Percentiles rank a stretch among this genome's conserved stretches.
phyloP scores from a whole-genome alignment of 2,888 invertebrate genomes.

The Cheilosia pagana region DNA sequence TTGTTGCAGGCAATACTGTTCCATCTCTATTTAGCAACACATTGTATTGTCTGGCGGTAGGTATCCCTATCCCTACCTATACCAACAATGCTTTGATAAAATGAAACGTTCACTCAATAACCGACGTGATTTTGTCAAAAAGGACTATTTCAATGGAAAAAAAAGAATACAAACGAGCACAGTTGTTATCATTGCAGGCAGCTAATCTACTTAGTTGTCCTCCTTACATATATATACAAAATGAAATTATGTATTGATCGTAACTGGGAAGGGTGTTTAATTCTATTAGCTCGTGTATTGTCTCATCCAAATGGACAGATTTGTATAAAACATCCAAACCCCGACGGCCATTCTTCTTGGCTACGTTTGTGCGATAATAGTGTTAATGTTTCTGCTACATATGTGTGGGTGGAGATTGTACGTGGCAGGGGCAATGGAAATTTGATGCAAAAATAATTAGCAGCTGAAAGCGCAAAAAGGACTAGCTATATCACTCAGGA shows the following conservation, averaged over 20 bases:
- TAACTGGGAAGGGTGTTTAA: constrained; percentile 14
- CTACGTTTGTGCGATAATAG: constrained; percentile 1
- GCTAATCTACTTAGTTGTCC: constrained; percentile 38
- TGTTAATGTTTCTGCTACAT: background rate
- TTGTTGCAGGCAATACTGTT: background rate
- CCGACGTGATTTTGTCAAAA: constrained; percentile 5
- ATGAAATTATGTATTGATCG: background rate
- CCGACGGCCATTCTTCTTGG: background rate
- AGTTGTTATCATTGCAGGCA: constrained; percentile 24
- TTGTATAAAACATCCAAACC: background rate
- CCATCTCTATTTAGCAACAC: background rate
- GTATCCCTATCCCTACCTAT: background rate
- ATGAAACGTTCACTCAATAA: constrained; percentile 6
- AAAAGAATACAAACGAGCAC: constrained; percentile 7
- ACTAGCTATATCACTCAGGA: too few relatives aligned
- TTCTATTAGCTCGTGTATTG: constrained; percentile 20
- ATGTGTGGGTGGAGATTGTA: too few relatives aligned
- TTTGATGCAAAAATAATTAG: too few relatives aligned
- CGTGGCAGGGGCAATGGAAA: too few relatives aligned
- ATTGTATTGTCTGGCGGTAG: too few relatives aligned
- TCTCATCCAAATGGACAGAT: constrained; percentile 18
- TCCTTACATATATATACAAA: background rate
- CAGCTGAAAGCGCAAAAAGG: too few relatives aligned
- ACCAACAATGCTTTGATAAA: background rate
- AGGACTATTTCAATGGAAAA: constrained; percentile 16